Base-by-base conservation (phyloP, 2,113 vertebrate genomes). In the Prunella fulvescens region DNA sequence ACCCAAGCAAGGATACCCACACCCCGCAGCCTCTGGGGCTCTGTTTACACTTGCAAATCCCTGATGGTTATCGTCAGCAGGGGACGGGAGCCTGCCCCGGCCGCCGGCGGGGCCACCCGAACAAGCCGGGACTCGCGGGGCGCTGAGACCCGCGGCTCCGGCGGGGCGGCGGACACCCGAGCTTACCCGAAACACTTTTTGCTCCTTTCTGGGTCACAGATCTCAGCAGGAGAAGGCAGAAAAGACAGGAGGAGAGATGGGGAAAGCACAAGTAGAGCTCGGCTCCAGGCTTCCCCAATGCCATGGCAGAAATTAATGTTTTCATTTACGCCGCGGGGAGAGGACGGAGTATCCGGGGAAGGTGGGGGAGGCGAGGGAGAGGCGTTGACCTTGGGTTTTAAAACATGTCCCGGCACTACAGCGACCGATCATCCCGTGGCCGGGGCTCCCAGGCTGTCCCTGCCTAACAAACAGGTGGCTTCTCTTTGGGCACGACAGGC, bases 11-110 rank as follows among this genome's bases (percentile, higher is more conserved):
- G 53, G 62, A 22, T 66, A 29, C 14, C 16, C 71, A 35, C 60
- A 53, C 57, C 44, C 73, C 31, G 29, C 79, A 14, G 82, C 23
- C 58, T 54, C 58, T 17, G 57, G 39, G 45, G 39, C 61, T 71
- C 44, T 76, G 81, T 90, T 92, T 96, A 86, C 76, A 39, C 70
- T 95, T 47, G 51, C 88, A 78, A 69, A 94, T 90, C 67, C 65
- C 60, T 66, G 92, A 88, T 81, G 83, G 35, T 86, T 88, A 84
- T 84, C 84, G 44, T 57, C 71, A 8, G 44, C 39, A 7, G 81
- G 29, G 81, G 57, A 64, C 61, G 14, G 70, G 70, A 91, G 37
- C 44, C 64, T 10, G 35, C 13, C 81, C 18, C 29, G 53, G 50
- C 19, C 44, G 48, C 65, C 37, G 62, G 48, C 26, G 48, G 51